A percentile compares a stretch with the other conserved stretches of the same genome.
Conservation (phyloP, 2,113 vertebrate genomes). For the Zingel zingel region DNA sequence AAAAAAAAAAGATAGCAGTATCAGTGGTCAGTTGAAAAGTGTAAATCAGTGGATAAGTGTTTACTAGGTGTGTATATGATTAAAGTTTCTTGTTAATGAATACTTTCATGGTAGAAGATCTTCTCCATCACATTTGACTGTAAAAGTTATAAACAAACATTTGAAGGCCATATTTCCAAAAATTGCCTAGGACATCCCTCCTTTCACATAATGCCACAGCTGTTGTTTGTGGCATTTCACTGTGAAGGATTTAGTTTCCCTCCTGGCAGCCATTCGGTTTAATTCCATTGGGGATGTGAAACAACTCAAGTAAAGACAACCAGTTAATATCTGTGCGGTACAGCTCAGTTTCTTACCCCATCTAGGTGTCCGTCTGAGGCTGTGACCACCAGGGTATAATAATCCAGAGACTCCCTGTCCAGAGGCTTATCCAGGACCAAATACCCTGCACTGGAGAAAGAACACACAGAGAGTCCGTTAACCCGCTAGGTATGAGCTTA, state of each 20-base stretch:
- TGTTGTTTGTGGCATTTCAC: constrained; percentile 41
- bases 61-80: no score
- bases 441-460: constrained; percentile 88
- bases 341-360: constrained; percentile 88
- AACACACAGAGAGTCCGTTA: constrained; percentile 40
- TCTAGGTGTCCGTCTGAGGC: constrained; percentile 92
- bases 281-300: constrained; percentile 28
- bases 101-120: no score
- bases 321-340: constrained; percentile 29
- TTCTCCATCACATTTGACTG: no score
- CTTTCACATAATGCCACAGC: constrained; percentile 32
- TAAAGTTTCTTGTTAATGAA: no score
- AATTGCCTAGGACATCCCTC: background rate
- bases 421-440: constrained; percentile 91
- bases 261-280: background rate
- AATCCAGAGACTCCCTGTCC: constrained; percentile 94
- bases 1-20: no score
- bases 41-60: no score
- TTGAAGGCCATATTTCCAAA: background rate
- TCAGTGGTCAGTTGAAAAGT: no score
- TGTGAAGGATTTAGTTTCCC: constrained; percentile 19
- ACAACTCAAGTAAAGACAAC: constrained; percentile 33
- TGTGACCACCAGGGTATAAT: constrained; percentile 93
- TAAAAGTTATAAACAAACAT: no score
- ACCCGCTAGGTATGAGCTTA: background rate